Conservation (phyloP, 2,797 vertebrate species). For the Buceros bicornis region DNA sequence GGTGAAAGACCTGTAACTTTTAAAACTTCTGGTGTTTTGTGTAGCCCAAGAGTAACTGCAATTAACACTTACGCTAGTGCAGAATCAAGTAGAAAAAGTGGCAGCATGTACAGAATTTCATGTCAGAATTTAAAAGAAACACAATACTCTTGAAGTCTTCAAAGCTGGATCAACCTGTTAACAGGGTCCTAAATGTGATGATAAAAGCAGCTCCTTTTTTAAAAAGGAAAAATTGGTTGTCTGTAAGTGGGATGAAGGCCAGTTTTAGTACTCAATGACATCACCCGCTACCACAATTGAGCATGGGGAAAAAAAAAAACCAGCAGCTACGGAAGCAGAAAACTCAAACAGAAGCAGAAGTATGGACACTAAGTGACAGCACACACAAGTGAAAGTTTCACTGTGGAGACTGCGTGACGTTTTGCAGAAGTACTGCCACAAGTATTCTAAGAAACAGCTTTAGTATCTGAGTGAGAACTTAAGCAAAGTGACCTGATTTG, state of each 20-base stretch:
- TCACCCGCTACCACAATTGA: neutral
- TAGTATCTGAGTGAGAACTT: neutral
- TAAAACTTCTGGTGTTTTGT: neutral
- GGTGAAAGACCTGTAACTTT: neutral
- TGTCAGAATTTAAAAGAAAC: neutral
- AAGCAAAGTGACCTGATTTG: neutral
- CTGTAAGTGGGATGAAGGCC: neutral
- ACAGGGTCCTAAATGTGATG: neutral
- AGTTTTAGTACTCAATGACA: neutral
- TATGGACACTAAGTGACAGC: neutral
- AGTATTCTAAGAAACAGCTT: neutral
- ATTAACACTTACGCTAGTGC: accelerated
- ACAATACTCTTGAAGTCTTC: neutral
- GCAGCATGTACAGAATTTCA: neutral
- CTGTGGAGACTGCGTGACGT: neutral
- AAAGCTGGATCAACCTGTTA: neutral
- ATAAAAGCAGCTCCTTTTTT: neutral
- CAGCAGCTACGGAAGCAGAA: neutral
- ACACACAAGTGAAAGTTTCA: neutral
- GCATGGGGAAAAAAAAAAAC: neutral
- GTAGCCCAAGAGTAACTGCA: neutral
- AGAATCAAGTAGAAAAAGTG: neutral
- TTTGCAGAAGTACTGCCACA: neutral
- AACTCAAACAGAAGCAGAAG: neutral
- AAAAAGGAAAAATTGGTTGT: neutral